Percentiles rank a stretch among this genome's conserved stretches.
phyloP scores from a whole-genome alignment of 2,797 vertebrate genomes.

The Leuciscus waleckii region DNA sequence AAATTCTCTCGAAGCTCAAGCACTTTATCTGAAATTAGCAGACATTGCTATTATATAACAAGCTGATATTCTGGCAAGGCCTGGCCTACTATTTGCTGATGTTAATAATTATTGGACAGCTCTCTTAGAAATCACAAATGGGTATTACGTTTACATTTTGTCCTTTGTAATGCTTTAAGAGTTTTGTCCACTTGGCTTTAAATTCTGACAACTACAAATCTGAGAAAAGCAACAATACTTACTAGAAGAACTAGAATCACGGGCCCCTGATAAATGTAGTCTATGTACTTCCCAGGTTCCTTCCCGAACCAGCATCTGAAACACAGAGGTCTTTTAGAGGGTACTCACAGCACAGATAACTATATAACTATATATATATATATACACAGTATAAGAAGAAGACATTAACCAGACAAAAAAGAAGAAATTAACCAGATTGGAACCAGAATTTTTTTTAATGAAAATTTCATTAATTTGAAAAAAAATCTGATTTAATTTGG shows the following conservation, averaged over 20 bases:
- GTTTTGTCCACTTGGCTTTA: background rate
- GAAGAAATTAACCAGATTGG: too few species aligned
- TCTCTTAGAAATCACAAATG: background rate
- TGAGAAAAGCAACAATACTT: constrained; percentile 62
- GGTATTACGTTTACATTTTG: background rate
- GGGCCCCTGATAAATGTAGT: constrained; percentile 98
- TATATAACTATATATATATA: background rate
- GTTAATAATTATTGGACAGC: background rate
- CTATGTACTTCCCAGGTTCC: constrained; percentile 93
- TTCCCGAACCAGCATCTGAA: constrained; percentile 98
- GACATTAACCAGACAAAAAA: too few species aligned
- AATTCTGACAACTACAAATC: background rate
- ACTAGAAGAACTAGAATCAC: constrained; percentile 97
- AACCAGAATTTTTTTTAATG: too few species aligned
- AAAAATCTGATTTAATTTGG: too few species aligned
- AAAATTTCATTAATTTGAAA: too few species aligned
- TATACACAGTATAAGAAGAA: too few species aligned
- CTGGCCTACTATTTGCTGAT: background rate
- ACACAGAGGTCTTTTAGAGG: background rate
- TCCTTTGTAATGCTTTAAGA: background rate
- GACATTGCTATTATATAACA: background rate
- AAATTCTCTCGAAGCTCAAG: background rate
- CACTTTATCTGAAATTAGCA: background rate
- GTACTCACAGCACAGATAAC: background rate
- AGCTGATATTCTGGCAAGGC: background rate